Conservation (phyloP, 2,113 vertebrate species). For the Pomatorhinus ruficollis region DNA sequence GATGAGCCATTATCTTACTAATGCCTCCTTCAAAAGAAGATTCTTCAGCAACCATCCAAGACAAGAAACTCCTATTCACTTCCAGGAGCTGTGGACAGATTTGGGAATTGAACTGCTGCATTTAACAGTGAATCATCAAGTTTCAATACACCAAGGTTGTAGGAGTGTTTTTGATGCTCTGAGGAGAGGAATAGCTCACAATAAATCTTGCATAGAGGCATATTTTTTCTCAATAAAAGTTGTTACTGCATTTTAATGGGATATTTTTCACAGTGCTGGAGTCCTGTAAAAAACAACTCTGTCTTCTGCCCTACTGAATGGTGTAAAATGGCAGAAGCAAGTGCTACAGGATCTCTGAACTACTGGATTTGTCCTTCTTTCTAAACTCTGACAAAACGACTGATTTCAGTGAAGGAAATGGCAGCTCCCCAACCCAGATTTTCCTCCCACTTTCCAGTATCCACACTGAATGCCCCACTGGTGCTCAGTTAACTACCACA, state of each 20-base stretch:
- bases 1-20: not conserved
- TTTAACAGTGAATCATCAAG: slow-evolving; percentile 30
- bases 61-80: slow-evolving; percentile 6
- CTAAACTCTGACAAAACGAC: not conserved
- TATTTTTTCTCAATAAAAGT: not conserved
- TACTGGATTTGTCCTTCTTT: not conserved
- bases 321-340: not conserved
- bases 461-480: not conserved
- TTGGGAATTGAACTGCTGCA: not conserved
- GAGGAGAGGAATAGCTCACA: not conserved
- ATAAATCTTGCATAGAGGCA: not conserved
- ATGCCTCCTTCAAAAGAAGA: not conserved
- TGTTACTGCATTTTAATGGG: slow-evolving; percentile 4
- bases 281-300: not conserved
- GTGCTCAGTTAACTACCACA: not conserved
- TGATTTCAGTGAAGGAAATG: not conserved
- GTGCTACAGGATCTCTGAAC: not conserved
- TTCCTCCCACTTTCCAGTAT: not conserved
- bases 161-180: not conserved
- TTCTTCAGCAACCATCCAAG: not conserved
- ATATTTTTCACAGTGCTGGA: not conserved
- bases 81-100: not conserved
- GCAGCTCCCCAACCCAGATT: not conserved
- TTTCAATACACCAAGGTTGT: not conserved
- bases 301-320: not conserved